phyloP scores from a whole-genome alignment of 2,797 vertebrate genomes.

The Lutra lutra region DNA sequence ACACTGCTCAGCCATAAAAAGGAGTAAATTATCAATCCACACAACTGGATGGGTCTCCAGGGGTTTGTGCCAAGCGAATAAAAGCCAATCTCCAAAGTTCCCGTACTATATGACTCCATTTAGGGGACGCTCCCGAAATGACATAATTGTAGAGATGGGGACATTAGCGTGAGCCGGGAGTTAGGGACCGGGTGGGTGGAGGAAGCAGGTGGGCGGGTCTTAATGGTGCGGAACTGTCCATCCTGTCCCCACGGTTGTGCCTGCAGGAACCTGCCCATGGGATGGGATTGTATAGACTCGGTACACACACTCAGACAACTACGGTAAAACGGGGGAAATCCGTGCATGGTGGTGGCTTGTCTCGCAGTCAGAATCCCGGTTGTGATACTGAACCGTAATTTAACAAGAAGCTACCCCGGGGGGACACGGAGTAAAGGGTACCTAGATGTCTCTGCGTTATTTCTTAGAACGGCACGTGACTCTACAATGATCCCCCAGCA shows the following conservation, averaged over 20 bases:
- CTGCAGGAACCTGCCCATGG: rapidly evolving
- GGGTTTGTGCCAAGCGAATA: background rate
- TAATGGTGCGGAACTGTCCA: background rate
- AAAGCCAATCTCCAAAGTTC: background rate
- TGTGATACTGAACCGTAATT: rapidly evolving
- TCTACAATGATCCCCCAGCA: rapidly evolving
- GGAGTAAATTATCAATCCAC: rapidly evolving
- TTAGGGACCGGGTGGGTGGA: background rate
- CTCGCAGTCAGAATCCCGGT: rapidly evolving
- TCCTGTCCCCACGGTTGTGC: rapidly evolving
- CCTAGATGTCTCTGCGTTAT: rapidly evolving
- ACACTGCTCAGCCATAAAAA: rapidly evolving
- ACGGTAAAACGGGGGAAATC: rapidly evolving
- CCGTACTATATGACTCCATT: rapidly evolving
- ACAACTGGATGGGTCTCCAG: rapidly evolving
- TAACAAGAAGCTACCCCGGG: rapidly evolving
- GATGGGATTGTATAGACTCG: rapidly evolving
- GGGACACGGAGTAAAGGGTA: rapidly evolving
- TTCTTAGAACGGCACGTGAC: rapidly evolving
- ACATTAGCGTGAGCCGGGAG: rapidly evolving
- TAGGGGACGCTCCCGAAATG: background rate
- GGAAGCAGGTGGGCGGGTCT: background rate
- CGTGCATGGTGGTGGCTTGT: rapidly evolving
- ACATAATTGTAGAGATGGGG: background rate
- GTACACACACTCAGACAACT: rapidly evolving